Percentiles rank a stretch among this genome's conserved stretches.
These are phyloP conservation scores for Sminthopsis crassicaudata DNA, from an alignment of 2,113 vertebrate genomes.

Conservation along the genomic window DNA sequence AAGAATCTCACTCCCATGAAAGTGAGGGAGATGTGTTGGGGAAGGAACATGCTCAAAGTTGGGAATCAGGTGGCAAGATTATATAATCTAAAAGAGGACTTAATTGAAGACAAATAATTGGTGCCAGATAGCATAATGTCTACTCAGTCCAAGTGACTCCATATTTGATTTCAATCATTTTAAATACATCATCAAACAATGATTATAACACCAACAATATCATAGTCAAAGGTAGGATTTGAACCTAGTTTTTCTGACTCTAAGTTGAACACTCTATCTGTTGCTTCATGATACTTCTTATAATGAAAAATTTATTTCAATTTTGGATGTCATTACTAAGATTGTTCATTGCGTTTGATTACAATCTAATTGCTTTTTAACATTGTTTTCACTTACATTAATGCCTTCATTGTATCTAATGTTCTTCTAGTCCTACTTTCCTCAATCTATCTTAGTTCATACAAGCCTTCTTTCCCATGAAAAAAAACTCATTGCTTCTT, in stretches of 20 bases:
- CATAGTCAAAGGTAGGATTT: not conserved
- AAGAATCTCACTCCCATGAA: not conserved
- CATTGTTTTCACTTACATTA: not conserved
- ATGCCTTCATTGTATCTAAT: not conserved
- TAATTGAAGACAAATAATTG: not conserved
- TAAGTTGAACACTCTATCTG: not conserved
- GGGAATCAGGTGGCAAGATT: not conserved
- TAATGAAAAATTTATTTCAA: not conserved
- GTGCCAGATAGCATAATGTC: not conserved
- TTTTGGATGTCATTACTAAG: not conserved
- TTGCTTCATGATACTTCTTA: not conserved
- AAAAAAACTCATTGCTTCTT: slow-evolving; percentile 58
- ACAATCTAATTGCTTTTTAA: not conserved
- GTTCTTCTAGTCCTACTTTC: not conserved
- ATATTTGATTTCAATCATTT: not conserved
- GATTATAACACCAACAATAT: not conserved
- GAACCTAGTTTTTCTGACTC: not conserved
- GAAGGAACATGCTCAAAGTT: not conserved
- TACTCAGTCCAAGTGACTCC: not conserved
- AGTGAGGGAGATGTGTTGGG: not conserved
- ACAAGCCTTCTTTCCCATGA: slow-evolving; percentile 10
- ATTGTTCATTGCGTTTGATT: not conserved
- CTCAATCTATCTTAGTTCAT: not conserved
- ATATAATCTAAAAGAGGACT: not conserved
- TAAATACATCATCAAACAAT: not conserved